Evolutionary conservation across 2,797 vertebrate species (phyloP).

Genomic region (Rousettus madagascariensis): DNA sequence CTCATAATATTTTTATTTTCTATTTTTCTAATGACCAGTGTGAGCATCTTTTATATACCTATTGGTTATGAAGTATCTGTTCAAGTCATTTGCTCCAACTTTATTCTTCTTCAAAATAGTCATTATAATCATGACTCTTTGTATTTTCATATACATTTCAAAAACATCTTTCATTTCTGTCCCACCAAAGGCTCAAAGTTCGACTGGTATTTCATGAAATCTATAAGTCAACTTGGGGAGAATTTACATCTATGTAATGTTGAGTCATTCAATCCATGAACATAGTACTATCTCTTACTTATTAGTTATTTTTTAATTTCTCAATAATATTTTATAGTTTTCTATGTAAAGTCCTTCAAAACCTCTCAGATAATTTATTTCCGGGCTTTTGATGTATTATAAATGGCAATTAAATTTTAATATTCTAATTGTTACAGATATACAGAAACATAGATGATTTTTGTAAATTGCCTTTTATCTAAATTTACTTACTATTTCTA

Average conservation of each 20-base stretch:
- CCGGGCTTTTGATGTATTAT: background rate
- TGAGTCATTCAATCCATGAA: background rate
- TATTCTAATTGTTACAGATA: background rate
- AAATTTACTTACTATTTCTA: background rate
- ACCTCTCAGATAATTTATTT: background rate
- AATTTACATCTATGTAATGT: background rate
- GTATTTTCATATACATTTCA: background rate
- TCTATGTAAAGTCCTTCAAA: background rate
- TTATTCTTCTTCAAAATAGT: background rate
- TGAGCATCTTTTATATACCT: background rate
- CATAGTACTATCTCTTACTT: background rate
- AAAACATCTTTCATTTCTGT: background rate
- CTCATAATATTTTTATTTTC: background rate
- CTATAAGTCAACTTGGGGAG: background rate
- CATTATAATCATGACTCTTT: background rate
- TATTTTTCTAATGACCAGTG: background rate
- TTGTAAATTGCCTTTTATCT: background rate
- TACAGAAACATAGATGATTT: background rate
- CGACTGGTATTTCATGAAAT: background rate
- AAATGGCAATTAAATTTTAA: background rate
- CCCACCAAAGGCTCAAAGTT: background rate
- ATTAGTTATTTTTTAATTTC: background rate
- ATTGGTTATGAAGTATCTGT: background rate
- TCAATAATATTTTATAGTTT: background rate
- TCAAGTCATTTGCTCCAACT: background rate